phyloP scores from a whole-genome alignment of 2,113 vertebrate genomes.

The Myxocyprinus asiaticus region DNA sequence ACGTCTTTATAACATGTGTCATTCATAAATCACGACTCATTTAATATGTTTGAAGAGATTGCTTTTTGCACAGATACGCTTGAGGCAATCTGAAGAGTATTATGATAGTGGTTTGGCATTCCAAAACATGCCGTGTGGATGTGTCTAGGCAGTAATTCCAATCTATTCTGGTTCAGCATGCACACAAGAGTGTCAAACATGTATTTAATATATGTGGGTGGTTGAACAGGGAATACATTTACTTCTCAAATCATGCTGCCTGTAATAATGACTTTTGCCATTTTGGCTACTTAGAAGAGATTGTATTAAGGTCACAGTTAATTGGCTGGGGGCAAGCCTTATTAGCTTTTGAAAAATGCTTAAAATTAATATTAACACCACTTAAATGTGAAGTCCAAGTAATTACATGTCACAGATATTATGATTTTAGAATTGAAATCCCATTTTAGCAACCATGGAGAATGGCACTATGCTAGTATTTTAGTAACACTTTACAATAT shows the following conservation, averaged over 20 bases:
- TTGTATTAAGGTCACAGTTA: constrained; percentile 47
- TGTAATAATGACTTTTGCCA: constrained; percentile 46
- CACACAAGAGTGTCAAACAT: constrained; percentile 34
- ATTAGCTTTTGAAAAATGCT: constrained; percentile 17
- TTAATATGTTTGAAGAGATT: constrained; percentile 22
- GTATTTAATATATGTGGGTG: constrained; percentile 38
- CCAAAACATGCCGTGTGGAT: background rate
- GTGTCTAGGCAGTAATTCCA: constrained; percentile 17
- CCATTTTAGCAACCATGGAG: background rate
- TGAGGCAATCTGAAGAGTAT: constrained; percentile 3
- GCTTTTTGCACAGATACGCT: background rate
- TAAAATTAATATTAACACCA: background rate
- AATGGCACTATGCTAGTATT: too few relatives aligned
- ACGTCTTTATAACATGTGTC: background rate
- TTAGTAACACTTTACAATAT: too few relatives aligned
- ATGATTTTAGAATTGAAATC: background rate
- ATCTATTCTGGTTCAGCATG: constrained; percentile 27
- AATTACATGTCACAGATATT: constrained; percentile 38
- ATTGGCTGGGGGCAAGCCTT: constrained; percentile 26
- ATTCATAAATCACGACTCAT: constrained; percentile 27
- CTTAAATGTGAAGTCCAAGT: constrained; percentile 2
- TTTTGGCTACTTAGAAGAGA: constrained; percentile 26
- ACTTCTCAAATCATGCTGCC: background rate
- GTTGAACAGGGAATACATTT: constrained; percentile 26
- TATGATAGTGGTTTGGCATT: constrained; percentile 20